Percentiles rank a stretch among this genome's conserved stretches.
Conservation (phyloP, 2,888 invertebrate species). For the Chironomus tentans region DNA sequence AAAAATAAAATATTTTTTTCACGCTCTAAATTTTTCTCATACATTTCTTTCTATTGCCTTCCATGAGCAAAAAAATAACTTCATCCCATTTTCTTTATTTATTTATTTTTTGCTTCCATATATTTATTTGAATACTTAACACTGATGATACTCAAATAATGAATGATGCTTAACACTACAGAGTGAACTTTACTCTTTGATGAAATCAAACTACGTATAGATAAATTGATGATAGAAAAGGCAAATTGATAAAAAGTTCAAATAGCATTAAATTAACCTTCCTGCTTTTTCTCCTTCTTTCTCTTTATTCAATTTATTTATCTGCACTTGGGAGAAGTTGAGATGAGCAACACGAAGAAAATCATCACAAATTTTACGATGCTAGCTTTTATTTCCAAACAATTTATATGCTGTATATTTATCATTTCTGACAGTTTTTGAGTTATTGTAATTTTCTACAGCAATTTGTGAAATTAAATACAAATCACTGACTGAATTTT, state of each 20-base stretch:
- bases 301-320: background rate
- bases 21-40: no score
- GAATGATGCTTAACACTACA: background rate
- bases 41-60: no score
- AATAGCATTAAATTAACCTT: slow-evolving; percentile 24
- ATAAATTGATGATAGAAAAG: slow-evolving; percentile 10
- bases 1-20: no score
- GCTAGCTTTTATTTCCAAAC: no score
- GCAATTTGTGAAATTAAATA: no score
- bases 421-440: no score
- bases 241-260: slow-evolving; percentile 19
- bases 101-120: no score
- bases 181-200: background rate
- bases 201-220: background rate
- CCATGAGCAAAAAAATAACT: background rate
- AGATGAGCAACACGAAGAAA: no score
- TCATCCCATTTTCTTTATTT: background rate
- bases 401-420: no score
- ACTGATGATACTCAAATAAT: background rate
- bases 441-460: no score
- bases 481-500: background rate
- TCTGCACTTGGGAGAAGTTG: no score
- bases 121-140: background rate
- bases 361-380: no score
- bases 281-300: background rate